Percentiles rank a stretch among this genome's conserved stretches.
These are phyloP conservation scores for Napeogenes inachia DNA, from an alignment of 2,888 invertebrate species.

Conservation along the genomic window DNA sequence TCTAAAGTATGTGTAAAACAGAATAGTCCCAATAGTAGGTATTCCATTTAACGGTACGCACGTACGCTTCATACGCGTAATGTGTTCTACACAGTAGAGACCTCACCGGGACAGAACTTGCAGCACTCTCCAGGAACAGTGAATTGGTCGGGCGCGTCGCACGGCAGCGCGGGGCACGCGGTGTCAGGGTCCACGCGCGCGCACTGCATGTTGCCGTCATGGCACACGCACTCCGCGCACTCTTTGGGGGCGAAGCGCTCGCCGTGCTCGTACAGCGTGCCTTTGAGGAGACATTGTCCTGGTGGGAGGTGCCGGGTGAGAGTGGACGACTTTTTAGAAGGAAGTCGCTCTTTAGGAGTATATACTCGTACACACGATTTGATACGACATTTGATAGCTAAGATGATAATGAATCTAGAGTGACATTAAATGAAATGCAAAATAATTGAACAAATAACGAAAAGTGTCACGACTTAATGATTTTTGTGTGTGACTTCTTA, in stretches of 20 bases:
- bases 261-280: constrained; percentile 87
- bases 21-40: no score
- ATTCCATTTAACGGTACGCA: no score
- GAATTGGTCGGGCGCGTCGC: constrained; percentile 86
- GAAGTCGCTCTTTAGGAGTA: no score
- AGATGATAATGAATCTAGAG: no score
- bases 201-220: constrained; percentile 89
- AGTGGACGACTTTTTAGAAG: no score
- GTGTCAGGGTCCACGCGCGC: constrained; percentile 83
- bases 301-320: constrained; percentile 27
- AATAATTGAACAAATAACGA: background rate
- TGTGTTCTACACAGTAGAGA: background rate
- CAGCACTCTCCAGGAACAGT: constrained; percentile 92
- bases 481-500: background rate
- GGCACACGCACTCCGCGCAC: constrained; percentile 89
- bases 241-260: constrained; percentile 83
- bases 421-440: background rate
- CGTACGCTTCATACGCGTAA: background rate
- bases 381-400: background rate
- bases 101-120: constrained; percentile 89
- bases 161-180: constrained; percentile 86
- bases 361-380: background rate
- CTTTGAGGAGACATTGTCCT: constrained; percentile 85
- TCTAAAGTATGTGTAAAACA: no score
- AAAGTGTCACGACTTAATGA: background rate